A percentile compares a stretch with the other conserved stretches of the same genome.
Evolutionary conservation across 2,797 vertebrate species (phyloP).

Genomic region (Rhinophrynus dorsalis): DNA sequence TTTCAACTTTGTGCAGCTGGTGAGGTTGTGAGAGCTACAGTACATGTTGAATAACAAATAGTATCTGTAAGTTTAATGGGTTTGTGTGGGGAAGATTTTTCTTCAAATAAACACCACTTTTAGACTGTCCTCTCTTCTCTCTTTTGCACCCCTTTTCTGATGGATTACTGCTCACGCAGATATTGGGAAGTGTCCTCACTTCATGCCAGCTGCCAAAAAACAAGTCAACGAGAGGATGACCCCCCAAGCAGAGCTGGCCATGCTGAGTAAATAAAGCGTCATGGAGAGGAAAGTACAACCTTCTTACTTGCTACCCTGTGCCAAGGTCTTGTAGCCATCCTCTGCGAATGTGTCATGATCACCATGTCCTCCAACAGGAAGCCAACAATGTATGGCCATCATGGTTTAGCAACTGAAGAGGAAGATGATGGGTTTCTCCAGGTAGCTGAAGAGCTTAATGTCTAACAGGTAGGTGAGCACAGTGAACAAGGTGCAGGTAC

Average conservation of each 20-base stretch:
- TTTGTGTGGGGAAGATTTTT: too few relatives aligned
- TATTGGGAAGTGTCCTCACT: slow-evolving; percentile 95
- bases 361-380: slow-evolving; percentile 90
- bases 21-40: too few relatives aligned
- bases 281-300: slow-evolving; percentile 97
- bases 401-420: slow-evolving; percentile 93
- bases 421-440: slow-evolving; percentile 93
- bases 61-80: too few relatives aligned
- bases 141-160: too few relatives aligned
- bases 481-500: slow-evolving; percentile 90
- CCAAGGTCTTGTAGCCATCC: slow-evolving; percentile 86
- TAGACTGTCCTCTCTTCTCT: too few relatives aligned
- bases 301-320: slow-evolving; percentile 93
- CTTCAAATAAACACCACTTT: too few relatives aligned
- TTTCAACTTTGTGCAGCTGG: too few relatives aligned
- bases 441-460: slow-evolving; percentile 95
- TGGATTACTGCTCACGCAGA: too few relatives aligned
- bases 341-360: slow-evolving; percentile 84
- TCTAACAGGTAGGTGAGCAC: slow-evolving; percentile 95
- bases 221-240: slow-evolving; percentile 93
- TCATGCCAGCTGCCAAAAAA: slow-evolving; percentile 95
- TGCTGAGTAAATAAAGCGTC: slow-evolving; percentile 97
- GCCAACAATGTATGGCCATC: slow-evolving; percentile 86
- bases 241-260: slow-evolving; percentile 99
- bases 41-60: too few relatives aligned